Evolutionary conservation across 2,113 vertebrate species (phyloP).

Genomic region (Prochilodus magdalenae): DNA sequence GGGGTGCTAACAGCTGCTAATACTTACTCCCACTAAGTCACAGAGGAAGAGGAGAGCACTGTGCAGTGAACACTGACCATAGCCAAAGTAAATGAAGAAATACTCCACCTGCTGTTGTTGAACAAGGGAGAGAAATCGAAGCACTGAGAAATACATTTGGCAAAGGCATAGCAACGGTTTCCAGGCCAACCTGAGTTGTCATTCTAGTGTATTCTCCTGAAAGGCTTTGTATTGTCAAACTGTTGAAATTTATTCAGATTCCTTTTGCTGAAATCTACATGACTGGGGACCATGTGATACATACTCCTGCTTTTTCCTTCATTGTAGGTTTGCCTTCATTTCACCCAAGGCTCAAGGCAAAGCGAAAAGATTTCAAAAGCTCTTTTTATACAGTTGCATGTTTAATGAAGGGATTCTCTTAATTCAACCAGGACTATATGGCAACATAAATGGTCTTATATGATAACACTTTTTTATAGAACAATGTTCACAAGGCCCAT

Average conservation of each 20-base stretch:
- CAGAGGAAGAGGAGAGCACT: background rate
- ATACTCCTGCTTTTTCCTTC: background rate
- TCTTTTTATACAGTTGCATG: too few relatives aligned
- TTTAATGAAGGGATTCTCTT: too few relatives aligned
- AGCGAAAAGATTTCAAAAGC: background rate
- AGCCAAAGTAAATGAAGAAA: constrained; percentile 1
- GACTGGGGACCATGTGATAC: constrained; percentile 12
- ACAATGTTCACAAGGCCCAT: too few relatives aligned
- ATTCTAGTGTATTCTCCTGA: background rate
- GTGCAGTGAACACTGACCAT: background rate
- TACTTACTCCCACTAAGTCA: background rate
- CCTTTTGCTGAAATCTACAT: background rate
- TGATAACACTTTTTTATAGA: too few relatives aligned
- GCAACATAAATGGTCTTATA: too few relatives aligned
- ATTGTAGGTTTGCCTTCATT: background rate
- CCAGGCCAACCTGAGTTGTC: background rate
- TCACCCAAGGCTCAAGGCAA: background rate
- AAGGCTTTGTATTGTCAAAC: background rate
- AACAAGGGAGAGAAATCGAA: background rate
- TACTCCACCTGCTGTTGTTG: background rate
- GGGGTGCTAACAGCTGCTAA: constrained; percentile 2
- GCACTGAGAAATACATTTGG: background rate
- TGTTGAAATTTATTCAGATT: background rate
- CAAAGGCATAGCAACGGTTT: background rate
- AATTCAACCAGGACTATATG: too few relatives aligned